Percentiles rank a stretch among this genome's conserved stretches.
Evolutionary conservation across 2,113 vertebrate genomes (phyloP).

Genomic region (Phyllopteryx taeniolatus): DNA sequence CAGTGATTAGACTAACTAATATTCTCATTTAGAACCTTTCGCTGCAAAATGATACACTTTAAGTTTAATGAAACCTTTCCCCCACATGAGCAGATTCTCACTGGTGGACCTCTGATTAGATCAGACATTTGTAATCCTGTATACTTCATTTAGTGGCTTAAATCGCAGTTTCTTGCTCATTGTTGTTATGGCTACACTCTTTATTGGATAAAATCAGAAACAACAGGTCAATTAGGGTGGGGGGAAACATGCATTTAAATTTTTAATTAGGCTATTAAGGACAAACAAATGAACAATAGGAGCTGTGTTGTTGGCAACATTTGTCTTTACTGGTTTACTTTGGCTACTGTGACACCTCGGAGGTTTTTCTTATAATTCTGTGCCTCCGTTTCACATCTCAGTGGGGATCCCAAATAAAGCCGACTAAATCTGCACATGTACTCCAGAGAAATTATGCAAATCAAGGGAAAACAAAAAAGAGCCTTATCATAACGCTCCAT

Average conservation of each 20-base stretch:
- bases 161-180: conserved; percentile 49
- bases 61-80: conserved; percentile 52
- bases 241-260: conserved; percentile 60
- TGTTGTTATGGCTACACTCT: conserved; percentile 46
- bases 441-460: conserved; percentile 77
- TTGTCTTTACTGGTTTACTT: conserved; percentile 52
- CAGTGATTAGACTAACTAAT: conserved; percentile 1
- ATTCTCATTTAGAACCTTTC: conserved; percentile 16
- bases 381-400: conserved; percentile 72
- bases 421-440: conserved; percentile 67
- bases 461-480: conserved; percentile 65
- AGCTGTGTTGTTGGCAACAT: conserved; percentile 55
- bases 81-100: conserved; percentile 56
- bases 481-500: conserved; percentile 70
- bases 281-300: conserved; percentile 62
- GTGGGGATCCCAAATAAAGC: conserved; percentile 73
- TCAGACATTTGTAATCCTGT: conserved; percentile 63
- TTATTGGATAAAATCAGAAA: conserved; percentile 60
- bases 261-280: conserved; percentile 75
- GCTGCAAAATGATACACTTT: conserved; percentile 22
- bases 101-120: conserved; percentile 51
- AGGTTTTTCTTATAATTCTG: conserved; percentile 58
- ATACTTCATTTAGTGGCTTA: conserved; percentile 61
- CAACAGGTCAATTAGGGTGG: conserved; percentile 64
- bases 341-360: conserved; percentile 50